These are phyloP conservation scores for Antheraea assamensis DNA, from an alignment of 2,888 invertebrate species.

Conservation along the genomic window DNA sequence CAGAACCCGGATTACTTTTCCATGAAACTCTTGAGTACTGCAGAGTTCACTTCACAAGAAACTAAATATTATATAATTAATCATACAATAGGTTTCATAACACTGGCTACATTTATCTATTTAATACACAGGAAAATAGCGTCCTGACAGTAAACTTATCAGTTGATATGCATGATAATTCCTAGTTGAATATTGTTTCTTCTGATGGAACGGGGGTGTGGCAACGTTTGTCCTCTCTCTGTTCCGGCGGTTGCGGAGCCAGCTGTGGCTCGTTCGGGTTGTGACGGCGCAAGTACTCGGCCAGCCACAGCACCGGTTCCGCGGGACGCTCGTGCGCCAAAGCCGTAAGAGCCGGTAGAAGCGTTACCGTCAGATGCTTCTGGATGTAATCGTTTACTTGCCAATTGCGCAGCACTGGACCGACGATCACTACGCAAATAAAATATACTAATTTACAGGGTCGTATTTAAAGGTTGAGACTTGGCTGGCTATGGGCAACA, in stretches of 20 bases:
- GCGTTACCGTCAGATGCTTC: constrained; percentile 84
- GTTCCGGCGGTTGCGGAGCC: constrained; percentile 47
- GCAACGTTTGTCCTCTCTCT: constrained; percentile 55
- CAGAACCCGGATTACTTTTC: too few species aligned
- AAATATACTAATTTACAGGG: not conserved
- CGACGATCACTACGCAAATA: constrained; percentile 84
- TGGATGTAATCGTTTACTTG: constrained; percentile 87
- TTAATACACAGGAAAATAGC: too few species aligned
- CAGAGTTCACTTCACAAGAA: too few species aligned
- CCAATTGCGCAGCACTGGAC: constrained; percentile 85
- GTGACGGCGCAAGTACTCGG: constrained; percentile 87
- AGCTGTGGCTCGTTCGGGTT: constrained; percentile 88
- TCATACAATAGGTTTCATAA: too few species aligned
- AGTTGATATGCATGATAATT: not conserved
- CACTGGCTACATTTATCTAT: too few species aligned
- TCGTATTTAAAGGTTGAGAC: not conserved
- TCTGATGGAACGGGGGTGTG: constrained; percentile 62
- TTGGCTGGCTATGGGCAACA: not conserved
- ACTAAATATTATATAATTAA: too few species aligned
- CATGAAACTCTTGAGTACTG: too few species aligned
- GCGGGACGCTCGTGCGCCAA: constrained; percentile 87
- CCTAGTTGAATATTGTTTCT: constrained; percentile 28
- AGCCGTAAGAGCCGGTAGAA: constrained; percentile 84
- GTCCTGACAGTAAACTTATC: too few species aligned
- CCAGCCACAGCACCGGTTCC: constrained; percentile 90